Evolutionary conservation across 2,113 vertebrate genomes (phyloP).

Genomic region (Xenopus tropicalis): UCB_Xtro_10.0 CM004452.2:46115001-46115500

Average conservation of each 20-base stretch:
- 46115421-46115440: conserved; percentile 81
- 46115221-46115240: conserved; percentile 82
- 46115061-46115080: conserved; percentile 93
- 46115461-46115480: conserved; percentile 76
- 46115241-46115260: conserved; percentile 86
- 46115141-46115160: conserved; percentile 86
- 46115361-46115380: conserved; percentile 76
- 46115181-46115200: conserved; percentile 89
- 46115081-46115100: conserved; percentile 88
- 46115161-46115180: conserved; percentile 94
- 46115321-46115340: conserved; percentile 82
- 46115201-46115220: conserved; percentile 89
- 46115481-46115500: conserved; percentile 65
- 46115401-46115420: conserved; percentile 85
- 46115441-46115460: conserved; percentile 72
- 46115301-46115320: conserved; percentile 81
- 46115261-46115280: conserved; percentile 87
- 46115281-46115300: conserved; percentile 76
- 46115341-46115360: conserved; percentile 79
- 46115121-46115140: conserved; percentile 84
- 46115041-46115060: conserved; percentile 86
- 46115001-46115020: conserved; percentile 80
- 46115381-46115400: conserved; percentile 90
- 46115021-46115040: conserved; percentile 83
- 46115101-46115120: conserved; percentile 84